These are phyloP conservation scores for Cryptomyrus ogoouensis DNA, from an alignment of 2,113 vertebrate species.

Conservation along the genomic window DNA sequence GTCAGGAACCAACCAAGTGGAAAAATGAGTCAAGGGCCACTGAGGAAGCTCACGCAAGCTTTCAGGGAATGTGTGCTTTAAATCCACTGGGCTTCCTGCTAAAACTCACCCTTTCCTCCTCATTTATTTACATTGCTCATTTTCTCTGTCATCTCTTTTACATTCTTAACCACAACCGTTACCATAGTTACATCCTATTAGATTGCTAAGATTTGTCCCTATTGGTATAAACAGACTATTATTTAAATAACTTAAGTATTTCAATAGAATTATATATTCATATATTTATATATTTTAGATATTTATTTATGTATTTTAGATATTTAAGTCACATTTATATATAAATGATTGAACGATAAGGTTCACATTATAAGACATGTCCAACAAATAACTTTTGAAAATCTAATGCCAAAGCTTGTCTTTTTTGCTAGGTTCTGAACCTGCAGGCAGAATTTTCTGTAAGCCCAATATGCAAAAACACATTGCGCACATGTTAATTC, in stretches of 20 bases:
- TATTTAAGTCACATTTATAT: neutral
- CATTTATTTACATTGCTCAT: neutral
- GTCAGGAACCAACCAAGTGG: slow-evolving; percentile 71
- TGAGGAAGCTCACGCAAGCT: slow-evolving; percentile 53
- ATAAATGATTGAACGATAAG: neutral
- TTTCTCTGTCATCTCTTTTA: neutral
- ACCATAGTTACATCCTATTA: neutral
- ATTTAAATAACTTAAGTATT: neutral
- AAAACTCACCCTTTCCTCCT: neutral
- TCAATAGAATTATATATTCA: neutral
- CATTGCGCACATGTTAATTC: slow-evolving; percentile 1
- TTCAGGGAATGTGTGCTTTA: slow-evolving; percentile 51
- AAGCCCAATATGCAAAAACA: neutral
- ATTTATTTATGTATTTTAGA: neutral
- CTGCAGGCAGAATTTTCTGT: neutral
- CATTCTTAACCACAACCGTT: neutral
- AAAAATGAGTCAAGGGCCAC: slow-evolving; percentile 65
- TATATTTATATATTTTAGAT: neutral
- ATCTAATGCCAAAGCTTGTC: neutral
- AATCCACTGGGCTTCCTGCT: slow-evolving; percentile 28
- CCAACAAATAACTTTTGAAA: neutral
- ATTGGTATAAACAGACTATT: neutral
- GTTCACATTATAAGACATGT: neutral
- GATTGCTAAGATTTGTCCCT: neutral
- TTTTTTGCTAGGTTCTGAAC: neutral